phyloP scores from a whole-genome alignment of 1,140 invertebrate species.

The Xylocopa sonorina region DNA sequence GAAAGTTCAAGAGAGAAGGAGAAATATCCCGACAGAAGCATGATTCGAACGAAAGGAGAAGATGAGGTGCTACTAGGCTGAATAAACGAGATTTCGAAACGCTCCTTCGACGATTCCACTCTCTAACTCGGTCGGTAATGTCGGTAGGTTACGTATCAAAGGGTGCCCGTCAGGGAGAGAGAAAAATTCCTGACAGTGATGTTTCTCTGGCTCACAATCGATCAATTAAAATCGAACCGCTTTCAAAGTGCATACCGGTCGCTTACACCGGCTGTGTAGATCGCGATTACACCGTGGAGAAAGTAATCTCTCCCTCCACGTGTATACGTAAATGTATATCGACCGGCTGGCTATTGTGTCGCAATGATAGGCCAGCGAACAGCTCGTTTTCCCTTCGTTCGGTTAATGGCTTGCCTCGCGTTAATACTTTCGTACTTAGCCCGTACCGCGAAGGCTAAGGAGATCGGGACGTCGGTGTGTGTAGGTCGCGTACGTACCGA shows the following conservation, averaged over 20 bases:
- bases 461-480: neutral
- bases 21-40: neutral
- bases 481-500: neutral
- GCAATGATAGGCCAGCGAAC: conserved; percentile 40
- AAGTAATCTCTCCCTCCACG: conserved; percentile 60
- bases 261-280: conserved; percentile 8
- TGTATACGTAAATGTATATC: neutral
- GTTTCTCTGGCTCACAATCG: neutral
- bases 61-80: conserved; percentile 22
- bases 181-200: neutral
- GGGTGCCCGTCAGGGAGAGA: neutral
- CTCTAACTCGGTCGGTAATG: neutral
- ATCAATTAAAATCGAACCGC: conserved; percentile 23
- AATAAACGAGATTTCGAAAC: conserved; percentile 37
- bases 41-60: neutral
- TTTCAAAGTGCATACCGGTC: conserved; percentile 11
- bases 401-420: conserved; percentile 48
- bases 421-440: conserved; percentile 8
- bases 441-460: neutral
- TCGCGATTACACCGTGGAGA: conserved; percentile 56
- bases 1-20: neutral
- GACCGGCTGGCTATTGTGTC: conserved; percentile 57
- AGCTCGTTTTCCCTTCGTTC: conserved; percentile 40
- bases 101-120: neutral
- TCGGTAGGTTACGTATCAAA: neutral